phyloP scores from a whole-genome alignment of 2,113 vertebrate genomes.

The Bubo bubo region DNA sequence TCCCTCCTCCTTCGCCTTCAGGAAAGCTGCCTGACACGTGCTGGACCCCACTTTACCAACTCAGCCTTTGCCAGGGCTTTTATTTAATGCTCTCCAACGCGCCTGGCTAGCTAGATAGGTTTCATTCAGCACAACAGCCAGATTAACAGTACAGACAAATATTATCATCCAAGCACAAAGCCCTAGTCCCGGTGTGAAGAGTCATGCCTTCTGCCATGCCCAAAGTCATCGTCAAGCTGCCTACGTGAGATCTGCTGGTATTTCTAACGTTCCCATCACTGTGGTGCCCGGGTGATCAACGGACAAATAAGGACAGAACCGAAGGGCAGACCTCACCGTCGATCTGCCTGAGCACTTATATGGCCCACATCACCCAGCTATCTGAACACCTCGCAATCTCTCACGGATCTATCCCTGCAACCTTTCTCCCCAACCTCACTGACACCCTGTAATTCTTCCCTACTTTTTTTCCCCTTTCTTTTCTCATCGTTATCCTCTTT shows the following conservation, averaged over 20 bases:
- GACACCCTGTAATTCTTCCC: background rate
- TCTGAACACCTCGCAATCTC: background rate
- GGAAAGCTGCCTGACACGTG: background rate
- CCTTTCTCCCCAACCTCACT: background rate
- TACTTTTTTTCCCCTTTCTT: background rate
- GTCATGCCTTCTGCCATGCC: constrained; percentile 20
- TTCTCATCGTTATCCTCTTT: background rate
- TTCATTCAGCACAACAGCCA: constrained; percentile 15
- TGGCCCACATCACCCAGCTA: background rate
- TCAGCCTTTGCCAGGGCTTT: background rate
- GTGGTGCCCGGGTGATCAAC: constrained; percentile 13
- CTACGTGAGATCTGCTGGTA: constrained; percentile 48
- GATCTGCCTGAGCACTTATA: background rate
- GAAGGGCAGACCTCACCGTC: background rate
- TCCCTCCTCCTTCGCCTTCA: background rate
- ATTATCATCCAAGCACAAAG: constrained; percentile 45
- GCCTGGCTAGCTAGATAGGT: constrained; percentile 26
- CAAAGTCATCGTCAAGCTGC: constrained; percentile 38
- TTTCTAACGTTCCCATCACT: constrained; percentile 38
- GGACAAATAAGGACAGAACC: constrained; percentile 65
- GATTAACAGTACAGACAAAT: constrained; percentile 35
- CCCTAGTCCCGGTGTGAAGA: background rate
- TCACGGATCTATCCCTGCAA: background rate
- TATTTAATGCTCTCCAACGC: background rate
- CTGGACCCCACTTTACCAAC: background rate